phyloP scores from a whole-genome alignment of 2,888 invertebrate genomes.

The Coronaproctus castanopsis region DNA sequence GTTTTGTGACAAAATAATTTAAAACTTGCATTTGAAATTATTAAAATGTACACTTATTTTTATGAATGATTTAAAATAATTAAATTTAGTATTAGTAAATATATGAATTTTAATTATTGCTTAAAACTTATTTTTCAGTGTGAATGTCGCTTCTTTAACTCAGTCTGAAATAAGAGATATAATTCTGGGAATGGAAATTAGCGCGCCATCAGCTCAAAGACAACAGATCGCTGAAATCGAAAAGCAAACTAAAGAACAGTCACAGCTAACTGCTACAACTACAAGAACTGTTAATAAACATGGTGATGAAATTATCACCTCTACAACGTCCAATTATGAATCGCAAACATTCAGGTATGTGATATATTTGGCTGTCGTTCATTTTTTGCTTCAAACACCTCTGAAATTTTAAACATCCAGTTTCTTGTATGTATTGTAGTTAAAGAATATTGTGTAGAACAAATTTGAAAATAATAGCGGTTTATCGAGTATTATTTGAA shows the following conservation, averaged over 20 bases:
- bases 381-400: slow-evolving; percentile 8
- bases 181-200: slow-evolving; percentile 69
- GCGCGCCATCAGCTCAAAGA: slow-evolving; percentile 93
- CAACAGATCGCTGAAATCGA: slow-evolving; percentile 99
- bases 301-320: slow-evolving; percentile 97
- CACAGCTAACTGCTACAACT: slow-evolving; percentile 93
- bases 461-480: too few relatives aligned
- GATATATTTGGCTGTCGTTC: not conserved
- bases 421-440: too few relatives aligned
- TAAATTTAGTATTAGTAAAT: too few relatives aligned
- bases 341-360: slow-evolving; percentile 64
- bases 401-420: too few relatives aligned
- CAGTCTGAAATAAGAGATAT: slow-evolving; percentile 99
- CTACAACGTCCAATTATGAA: slow-evolving; percentile 97
- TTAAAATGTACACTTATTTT: too few relatives aligned
- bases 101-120: too few relatives aligned
- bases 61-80: too few relatives aligned
- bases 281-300: slow-evolving; percentile 98
- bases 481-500: too few relatives aligned
- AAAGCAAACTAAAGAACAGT: slow-evolving; percentile 98
- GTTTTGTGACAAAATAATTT: too few relatives aligned
- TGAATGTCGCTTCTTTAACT: slow-evolving; percentile 94
- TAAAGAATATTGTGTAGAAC: too few relatives aligned
- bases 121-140: slow-evolving; percentile 41
- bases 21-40: too few relatives aligned